Evolutionary conservation across 2,797 vertebrate species (phyloP).

Genomic region (Luscinia megarhynchos): DNA sequence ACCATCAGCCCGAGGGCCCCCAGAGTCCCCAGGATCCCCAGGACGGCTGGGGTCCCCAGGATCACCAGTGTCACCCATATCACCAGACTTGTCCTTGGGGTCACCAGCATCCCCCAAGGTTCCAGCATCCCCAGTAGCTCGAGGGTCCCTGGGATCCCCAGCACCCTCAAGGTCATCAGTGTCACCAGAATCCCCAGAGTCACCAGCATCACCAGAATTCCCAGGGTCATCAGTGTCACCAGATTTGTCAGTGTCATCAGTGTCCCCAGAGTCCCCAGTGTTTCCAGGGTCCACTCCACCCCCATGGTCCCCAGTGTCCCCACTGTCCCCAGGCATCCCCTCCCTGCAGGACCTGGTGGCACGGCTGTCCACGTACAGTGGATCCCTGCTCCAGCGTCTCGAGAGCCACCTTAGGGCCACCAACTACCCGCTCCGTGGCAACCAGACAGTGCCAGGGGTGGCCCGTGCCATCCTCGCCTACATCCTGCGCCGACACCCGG

Average conservation of each 20-base stretch:
- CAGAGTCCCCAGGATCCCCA: neutral
- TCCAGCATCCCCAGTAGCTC: neutral
- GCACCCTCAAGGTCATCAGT: neutral
- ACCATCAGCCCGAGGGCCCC: neutral
- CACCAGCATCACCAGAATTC: neutral
- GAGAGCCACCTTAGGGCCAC: constrained; percentile 54
- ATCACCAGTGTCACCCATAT: neutral
- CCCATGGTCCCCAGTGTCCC: neutral
- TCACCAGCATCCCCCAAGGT: neutral
- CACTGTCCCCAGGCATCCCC: neutral
- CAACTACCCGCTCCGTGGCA: constrained; percentile 26
- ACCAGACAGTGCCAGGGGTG: neutral
- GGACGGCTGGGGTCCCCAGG: neutral
- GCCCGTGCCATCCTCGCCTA: constrained; percentile 48
- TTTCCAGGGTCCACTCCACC: neutral
- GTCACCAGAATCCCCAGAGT: neutral
- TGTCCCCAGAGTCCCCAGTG: neutral
- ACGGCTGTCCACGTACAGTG: constrained; percentile 9
- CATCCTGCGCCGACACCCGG: neutral
- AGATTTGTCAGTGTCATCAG: neutral
- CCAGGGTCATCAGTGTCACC: neutral
- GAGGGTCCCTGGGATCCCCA: neutral
- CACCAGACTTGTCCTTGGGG: neutral
- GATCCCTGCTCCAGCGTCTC: constrained; percentile 38
- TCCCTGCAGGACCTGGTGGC: constrained; percentile 42